Base-by-base conservation (phyloP, 2,113 vertebrate species). In the Baryphthengus martii region DNA sequence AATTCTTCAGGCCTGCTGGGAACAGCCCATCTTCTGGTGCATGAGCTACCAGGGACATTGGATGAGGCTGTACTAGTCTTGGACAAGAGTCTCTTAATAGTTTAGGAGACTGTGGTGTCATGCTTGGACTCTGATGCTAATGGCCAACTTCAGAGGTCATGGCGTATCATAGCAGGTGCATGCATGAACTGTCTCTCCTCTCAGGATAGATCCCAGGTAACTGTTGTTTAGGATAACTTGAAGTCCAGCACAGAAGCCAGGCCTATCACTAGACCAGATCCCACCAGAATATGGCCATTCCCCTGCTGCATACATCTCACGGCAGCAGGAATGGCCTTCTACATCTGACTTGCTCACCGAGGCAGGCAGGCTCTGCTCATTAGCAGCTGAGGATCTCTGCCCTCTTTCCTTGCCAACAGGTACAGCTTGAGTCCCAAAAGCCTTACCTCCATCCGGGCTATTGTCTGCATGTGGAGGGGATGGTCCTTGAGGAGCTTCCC, bases 401-500 rank as follows among this genome's bases (percentile, higher is more conserved):
- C 31, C 59, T 71, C 29, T 55, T 53, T 26, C 55, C 53, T n/a
- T 3, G 1, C 49, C 37, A 40, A 2, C 26, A 55, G 53, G 25
- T 6, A 26, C 47, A 42, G 58, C 11, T 37, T 2, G 2, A 63
- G 13, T 37, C 44, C 63, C 62, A 13, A 29, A 39, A 19, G 8
- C 35, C 95, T 97, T 29, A 98, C 99, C 98, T 99, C 98, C 98
- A 99, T 98, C 74, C 98, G 94, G 20, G 98, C 98, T 40, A 99
- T 93, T 0, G 97, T 99, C 96, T 99, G 98, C 67, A 98, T 59
- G 65, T 99, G 98, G 26, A 99, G 97, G 28, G 98, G 97, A 85
- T 98, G 98, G 87, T 98, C 98, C 96, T 98, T 98, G 85, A 99
- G 97, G 75, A 98, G 96, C 81, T 98, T 99, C 61, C 98, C 98